phyloP scores from a whole-genome alignment of 1,140 invertebrate genomes.

The Sminthurinus signatus region DNA sequence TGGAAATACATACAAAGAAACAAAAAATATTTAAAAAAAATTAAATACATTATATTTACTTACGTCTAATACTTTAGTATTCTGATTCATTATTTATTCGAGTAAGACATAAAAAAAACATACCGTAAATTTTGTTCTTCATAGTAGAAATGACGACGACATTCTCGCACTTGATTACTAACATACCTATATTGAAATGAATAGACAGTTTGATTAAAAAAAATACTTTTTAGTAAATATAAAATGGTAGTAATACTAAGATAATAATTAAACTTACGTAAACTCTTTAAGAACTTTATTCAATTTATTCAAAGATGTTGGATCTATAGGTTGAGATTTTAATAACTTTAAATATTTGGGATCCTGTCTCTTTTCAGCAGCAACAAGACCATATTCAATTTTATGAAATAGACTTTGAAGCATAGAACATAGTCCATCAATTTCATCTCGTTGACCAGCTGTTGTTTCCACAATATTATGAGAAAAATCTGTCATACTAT shows the following conservation, averaged over 20 bases:
- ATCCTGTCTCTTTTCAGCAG: neutral
- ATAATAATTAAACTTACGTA: slow-evolving; percentile 9
- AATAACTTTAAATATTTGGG: neutral
- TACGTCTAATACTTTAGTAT: no score
- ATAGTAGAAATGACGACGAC: slow-evolving; percentile 2
- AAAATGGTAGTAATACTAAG: no score
- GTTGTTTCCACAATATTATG: slow-evolving; percentile 4
- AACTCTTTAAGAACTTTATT: neutral
- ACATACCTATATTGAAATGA: neutral
- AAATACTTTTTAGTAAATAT: no score
- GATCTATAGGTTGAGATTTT: neutral
- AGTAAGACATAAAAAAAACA: no score
- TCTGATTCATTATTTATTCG: no score
- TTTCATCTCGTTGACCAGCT: slow-evolving; percentile 5
- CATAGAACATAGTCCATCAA: neutral
- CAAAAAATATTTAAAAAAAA: no score
- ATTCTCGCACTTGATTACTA: neutral
- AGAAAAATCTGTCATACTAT: slow-evolving; percentile 2
- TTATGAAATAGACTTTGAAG: neutral
- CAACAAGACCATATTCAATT: slow-evolving; percentile 1
- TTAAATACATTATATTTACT: no score
- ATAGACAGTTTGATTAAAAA: no score
- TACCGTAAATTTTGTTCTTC: neutral
- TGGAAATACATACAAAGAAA: no score
- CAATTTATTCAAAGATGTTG: slow-evolving; percentile 1